Evolutionary conservation across 2,113 vertebrate species (phyloP).

Genomic region (Nematolebias whitei): DNA sequence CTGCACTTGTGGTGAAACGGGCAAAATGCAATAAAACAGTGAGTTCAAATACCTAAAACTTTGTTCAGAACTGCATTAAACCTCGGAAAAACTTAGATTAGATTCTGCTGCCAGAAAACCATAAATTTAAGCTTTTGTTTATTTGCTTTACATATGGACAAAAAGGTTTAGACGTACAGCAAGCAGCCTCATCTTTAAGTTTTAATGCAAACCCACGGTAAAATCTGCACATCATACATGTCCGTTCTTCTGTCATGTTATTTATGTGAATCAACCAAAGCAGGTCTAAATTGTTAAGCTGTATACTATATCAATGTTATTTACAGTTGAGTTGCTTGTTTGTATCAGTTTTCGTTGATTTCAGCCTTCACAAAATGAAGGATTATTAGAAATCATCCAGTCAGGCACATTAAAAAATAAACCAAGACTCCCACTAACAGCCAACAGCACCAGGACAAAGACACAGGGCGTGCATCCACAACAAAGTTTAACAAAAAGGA

Average conservation of each 20-base stretch:
- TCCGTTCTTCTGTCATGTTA: not conserved
- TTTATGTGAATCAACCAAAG: not conserved
- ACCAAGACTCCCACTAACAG: too few species aligned
- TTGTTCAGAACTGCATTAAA: conserved; percentile 42
- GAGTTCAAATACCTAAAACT: conserved; percentile 36
- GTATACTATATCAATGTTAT: too few species aligned
- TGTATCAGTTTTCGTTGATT: too few species aligned
- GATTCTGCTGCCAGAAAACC: conserved; percentile 17
- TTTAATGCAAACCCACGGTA: not conserved
- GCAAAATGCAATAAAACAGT: conserved; percentile 49
- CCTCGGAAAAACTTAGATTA: conserved; percentile 24
- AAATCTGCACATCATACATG: too few species aligned
- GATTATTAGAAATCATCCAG: too few species aligned
- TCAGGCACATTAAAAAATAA: too few species aligned
- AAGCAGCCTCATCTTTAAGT: not conserved
- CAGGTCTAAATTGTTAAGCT: not conserved
- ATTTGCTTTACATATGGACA: not conserved
- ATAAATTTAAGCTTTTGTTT: conserved; percentile 9
- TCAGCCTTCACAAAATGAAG: too few species aligned
- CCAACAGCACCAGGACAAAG: too few species aligned
- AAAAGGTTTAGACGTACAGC: not conserved
- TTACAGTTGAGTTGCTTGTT: too few species aligned
- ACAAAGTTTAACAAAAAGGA: too few species aligned
- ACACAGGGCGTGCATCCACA: too few species aligned
- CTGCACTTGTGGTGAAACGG: conserved; percentile 19